A percentile compares a stretch with the other conserved stretches of the same genome.
Evolutionary conservation across 2,888 invertebrate species (phyloP).

Genomic region (Acanthosepion esculentum): DNA sequence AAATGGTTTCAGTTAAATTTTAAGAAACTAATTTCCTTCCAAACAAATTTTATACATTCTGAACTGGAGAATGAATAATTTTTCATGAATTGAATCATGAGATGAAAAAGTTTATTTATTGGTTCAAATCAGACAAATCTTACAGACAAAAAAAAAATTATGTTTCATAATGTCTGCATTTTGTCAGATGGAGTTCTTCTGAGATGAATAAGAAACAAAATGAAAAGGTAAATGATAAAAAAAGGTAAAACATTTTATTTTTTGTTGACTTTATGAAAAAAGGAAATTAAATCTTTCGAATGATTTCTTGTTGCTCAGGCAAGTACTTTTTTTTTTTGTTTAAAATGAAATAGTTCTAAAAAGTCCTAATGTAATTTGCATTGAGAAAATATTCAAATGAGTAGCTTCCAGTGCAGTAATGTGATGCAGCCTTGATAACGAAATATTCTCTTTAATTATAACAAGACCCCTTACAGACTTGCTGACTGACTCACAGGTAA

Average conservation of each 20-base stretch:
- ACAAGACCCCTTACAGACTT: neutral
- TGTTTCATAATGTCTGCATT: neutral
- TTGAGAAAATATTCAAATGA: constrained; percentile 2
- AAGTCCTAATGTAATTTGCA: neutral
- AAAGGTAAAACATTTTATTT: neutral
- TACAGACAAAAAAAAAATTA: neutral
- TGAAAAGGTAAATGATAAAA: neutral
- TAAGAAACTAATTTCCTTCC: neutral
- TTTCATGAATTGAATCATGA: neutral
- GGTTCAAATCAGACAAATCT: neutral
- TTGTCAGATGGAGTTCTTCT: neutral
- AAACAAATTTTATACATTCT: neutral
- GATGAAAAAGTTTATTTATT: neutral
- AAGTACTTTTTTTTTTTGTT: neutral
- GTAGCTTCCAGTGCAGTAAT: neutral
- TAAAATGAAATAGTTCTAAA: neutral
- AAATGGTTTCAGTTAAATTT: no score
- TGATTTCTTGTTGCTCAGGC: neutral
- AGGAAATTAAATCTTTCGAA: neutral
- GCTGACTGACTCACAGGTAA: neutral
- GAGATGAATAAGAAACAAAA: neutral
- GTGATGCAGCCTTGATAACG: neutral
- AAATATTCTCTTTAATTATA: neutral
- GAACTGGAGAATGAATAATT: neutral
- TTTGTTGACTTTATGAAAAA: neutral